phyloP scores from a whole-genome alignment of 2,797 vertebrate species.

The Crocidura indochinensis region DNA sequence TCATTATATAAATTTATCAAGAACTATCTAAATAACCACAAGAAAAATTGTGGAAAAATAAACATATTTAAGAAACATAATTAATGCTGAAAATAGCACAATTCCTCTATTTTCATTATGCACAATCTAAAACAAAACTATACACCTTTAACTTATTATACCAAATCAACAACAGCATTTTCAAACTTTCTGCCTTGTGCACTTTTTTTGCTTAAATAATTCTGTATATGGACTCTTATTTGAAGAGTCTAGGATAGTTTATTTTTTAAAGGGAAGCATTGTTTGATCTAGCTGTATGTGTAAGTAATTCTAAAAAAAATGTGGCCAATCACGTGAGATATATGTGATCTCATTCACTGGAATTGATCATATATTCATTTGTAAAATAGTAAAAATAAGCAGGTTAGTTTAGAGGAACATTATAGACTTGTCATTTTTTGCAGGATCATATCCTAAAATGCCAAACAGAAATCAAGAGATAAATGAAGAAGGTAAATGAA shows the following conservation, averaged over 20 bases:
- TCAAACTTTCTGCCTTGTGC: background rate
- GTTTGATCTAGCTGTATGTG: background rate
- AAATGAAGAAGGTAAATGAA: background rate
- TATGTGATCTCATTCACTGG: background rate
- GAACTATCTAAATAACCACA: slow-evolving; percentile 60
- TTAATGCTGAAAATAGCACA: background rate
- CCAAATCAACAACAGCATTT: background rate
- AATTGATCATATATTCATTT: background rate
- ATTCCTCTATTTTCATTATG: background rate
- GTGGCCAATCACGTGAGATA: background rate
- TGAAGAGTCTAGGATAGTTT: background rate
- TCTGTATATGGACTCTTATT: background rate
- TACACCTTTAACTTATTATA: slow-evolving; percentile 5
- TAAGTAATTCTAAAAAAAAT: background rate
- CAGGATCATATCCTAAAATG: background rate
- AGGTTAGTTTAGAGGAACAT: background rate
- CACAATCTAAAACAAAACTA: background rate
- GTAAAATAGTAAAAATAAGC: background rate
- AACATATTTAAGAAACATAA: slow-evolving; percentile 58
- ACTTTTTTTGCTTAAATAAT: background rate
- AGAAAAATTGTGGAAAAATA: slow-evolving; percentile 52
- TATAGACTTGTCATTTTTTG: background rate
- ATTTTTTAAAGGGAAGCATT: background rate
- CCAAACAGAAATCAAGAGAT: background rate
- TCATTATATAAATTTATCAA: slow-evolving; percentile 56